These are phyloP conservation scores for Molanna angustata DNA, from an alignment of 2,888 invertebrate genomes.

Conservation along the genomic window DNA sequence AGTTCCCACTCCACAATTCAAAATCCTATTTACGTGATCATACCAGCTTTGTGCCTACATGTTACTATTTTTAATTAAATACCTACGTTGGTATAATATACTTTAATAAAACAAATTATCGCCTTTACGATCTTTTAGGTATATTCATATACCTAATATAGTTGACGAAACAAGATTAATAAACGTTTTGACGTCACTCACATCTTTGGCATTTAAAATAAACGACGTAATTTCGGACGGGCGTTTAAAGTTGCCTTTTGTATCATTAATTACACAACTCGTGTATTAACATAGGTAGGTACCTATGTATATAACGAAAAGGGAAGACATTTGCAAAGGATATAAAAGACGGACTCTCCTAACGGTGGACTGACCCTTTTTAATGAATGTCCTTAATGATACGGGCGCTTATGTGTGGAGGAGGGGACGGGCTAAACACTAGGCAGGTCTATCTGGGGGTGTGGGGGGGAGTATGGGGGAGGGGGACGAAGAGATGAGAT, in stretches of 20 bases:
- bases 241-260: conserved; percentile 30
- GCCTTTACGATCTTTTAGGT: too few relatives aligned
- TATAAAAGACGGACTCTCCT: conserved; percentile 33
- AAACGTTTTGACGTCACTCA: conserved; percentile 14
- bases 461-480: conserved; percentile 10
- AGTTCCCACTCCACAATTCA: too few relatives aligned
- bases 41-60: too few relatives aligned
- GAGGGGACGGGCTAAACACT: conserved; percentile 9
- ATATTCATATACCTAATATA: too few relatives aligned
- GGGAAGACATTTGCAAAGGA: conserved; percentile 34
- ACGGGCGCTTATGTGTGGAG: conserved; percentile 6
- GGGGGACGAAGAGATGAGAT: too few relatives aligned
- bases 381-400: conserved; percentile 32
- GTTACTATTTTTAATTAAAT: too few relatives aligned
- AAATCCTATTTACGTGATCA: too few relatives aligned
- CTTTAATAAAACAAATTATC: too few relatives aligned
- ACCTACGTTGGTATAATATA: too few relatives aligned
- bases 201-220: conserved; percentile 17
- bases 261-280: conserved; percentile 34
- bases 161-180: conserved; percentile 6
- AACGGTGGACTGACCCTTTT: conserved; percentile 33
- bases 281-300: conserved; percentile 20
- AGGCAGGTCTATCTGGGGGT: conserved; percentile 1
- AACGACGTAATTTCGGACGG: conserved; percentile 14
- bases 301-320: conserved; percentile 6